Base-by-base conservation (phyloP, 2,113 vertebrate species). In the Chloebia gouldiae region DNA sequence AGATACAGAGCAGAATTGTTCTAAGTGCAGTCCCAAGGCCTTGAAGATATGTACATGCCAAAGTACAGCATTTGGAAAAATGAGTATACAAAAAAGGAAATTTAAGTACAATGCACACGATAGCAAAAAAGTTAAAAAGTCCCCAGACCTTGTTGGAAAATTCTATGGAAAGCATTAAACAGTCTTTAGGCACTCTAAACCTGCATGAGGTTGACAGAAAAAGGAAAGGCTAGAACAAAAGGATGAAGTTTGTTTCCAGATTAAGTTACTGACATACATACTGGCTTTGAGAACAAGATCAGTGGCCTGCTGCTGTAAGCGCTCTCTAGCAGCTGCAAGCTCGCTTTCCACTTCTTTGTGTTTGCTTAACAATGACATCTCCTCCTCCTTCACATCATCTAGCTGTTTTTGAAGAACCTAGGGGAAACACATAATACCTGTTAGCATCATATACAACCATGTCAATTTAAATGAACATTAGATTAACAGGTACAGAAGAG, bases 241-340 rank as follows among this genome's bases (percentile, higher is more conserved):
- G 79, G 25, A 79, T 47, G 28, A 94, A 56, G 39, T 30, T 76
- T 16, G 61, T 65, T 80, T 92, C 56, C 53, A 89, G 70, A 81
- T 81, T 81, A 96, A 81, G 76, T 89, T 90, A 81, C 63, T 88
- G 86, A 92, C 79, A 96, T 94, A 98, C 99, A 98, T 98, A 99
- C 99, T 99, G 96, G 99, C 99, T 99, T 99, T 99, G 88, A 99
- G 98, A 87, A 99, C 98, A 79, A 99, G 99, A 94, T 99, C 99
- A 13, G 99, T 98, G 24, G 99, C 99, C 90, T 99, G 99, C 97
- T 99, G 99, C 75, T 99, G 99, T 91, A 99, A 98, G 54, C 98
- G 97, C 86, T 99, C 99, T 96, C 99, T 98, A 93, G 99, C 98
- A 69, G 99, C 99, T 95, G 99, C 98, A 39, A 99, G 98, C 95